Evolutionary conservation across 2,797 vertebrate species (phyloP).

Genomic region (Mormyrops boulengeri): DNA sequence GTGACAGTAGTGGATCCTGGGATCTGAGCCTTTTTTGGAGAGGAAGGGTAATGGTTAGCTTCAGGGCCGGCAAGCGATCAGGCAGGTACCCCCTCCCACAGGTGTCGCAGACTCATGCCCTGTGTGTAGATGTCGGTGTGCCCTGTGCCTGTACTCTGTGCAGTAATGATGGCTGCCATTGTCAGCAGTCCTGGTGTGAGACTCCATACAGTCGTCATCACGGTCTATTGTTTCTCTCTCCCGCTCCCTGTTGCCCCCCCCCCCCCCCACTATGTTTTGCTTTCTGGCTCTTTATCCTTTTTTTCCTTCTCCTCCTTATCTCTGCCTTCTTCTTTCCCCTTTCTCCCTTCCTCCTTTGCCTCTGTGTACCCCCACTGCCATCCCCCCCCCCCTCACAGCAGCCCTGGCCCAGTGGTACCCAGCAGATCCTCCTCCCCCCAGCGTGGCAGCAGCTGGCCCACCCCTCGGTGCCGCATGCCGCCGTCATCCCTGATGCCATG

Average conservation of each 20-base stretch:
- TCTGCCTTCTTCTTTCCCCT: slow-evolving; percentile 62
- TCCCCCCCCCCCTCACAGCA: slow-evolving; percentile 62
- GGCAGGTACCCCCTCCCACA: neutral
- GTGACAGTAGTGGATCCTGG: neutral
- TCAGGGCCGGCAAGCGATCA: neutral
- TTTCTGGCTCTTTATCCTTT: neutral
- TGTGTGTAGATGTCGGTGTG: neutral
- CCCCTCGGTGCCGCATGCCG: slow-evolving; percentile 90
- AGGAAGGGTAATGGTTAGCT: neutral
- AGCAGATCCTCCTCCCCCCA: slow-evolving; percentile 93
- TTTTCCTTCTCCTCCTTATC: slow-evolving; percentile 55
- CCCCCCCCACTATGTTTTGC: neutral
- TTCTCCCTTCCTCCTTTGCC: slow-evolving; percentile 24
- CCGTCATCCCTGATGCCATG: slow-evolving; percentile 68
- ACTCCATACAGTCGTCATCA: neutral
- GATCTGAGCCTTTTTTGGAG: neutral
- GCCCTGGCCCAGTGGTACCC: slow-evolving; percentile 93
- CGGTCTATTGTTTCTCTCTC: neutral
- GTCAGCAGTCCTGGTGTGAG: neutral
- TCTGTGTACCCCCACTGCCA: slow-evolving; percentile 33
- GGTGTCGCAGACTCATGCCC: neutral
- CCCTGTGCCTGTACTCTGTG: neutral
- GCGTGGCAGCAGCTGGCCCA: slow-evolving; percentile 98
- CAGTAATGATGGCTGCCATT: neutral
- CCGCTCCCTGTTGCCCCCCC: neutral